Conservation (phyloP, 2,113 vertebrate genomes). For the Nesogale talazaci region DNA sequence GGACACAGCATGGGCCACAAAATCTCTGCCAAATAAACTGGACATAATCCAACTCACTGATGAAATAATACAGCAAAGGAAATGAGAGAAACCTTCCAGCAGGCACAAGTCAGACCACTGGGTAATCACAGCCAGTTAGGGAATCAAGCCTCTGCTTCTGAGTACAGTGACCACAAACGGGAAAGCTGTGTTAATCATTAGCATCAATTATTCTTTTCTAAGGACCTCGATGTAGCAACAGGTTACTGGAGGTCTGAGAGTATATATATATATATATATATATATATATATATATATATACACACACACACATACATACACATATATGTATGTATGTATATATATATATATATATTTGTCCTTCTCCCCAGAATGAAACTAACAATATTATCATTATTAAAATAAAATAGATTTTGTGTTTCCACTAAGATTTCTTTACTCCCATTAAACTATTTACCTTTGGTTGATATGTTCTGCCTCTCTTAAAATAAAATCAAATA, state of each 20-base stretch:
- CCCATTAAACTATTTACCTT: constrained; percentile 22
- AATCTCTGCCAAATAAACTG: constrained; percentile 74
- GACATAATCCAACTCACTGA: constrained; percentile 59
- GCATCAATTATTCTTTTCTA: constrained; percentile 43
- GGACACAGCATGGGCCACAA: constrained; percentile 48
- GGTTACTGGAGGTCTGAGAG: constrained; percentile 38
- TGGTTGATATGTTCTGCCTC: neutral
- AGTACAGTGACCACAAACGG: constrained; percentile 33
- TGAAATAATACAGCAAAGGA: constrained; percentile 61
- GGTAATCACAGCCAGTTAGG: constrained; percentile 68
- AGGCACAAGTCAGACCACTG: constrained; percentile 41
- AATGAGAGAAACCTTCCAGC: constrained; percentile 58
- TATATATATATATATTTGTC: too few species aligned
- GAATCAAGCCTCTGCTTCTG: constrained; percentile 38
- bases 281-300: too few species aligned
- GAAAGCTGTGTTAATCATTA: constrained; percentile 62
- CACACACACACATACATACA: too few species aligned
- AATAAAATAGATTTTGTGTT: neutral
- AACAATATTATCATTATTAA: constrained; percentile 34
- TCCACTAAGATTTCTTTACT: constrained; percentile 2
- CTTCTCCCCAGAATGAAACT: neutral
- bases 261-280: too few species aligned
- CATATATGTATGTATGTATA: too few species aligned
- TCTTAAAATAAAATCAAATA: neutral
- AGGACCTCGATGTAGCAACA: constrained; percentile 1